Evolutionary conservation across 2,113 vertebrate species (phyloP).

Genomic region (Bubo bubo): DNA sequence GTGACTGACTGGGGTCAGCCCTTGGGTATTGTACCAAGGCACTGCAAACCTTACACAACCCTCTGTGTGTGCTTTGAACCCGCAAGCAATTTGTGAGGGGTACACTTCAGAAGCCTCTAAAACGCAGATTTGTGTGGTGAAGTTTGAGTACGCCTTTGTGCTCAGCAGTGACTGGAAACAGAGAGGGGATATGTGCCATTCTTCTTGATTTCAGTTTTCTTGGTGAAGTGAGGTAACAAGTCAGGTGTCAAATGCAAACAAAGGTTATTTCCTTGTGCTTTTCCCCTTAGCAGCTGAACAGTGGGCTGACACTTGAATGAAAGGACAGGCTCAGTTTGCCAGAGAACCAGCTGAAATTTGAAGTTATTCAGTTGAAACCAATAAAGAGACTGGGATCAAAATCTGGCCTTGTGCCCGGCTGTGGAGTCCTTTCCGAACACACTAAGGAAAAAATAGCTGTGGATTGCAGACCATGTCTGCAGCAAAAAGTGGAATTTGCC

Average conservation of each 20-base stretch:
- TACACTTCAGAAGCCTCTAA: background rate
- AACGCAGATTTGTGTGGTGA: background rate
- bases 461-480: background rate
- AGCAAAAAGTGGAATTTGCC: background rate
- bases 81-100: background rate
- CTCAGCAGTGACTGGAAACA: background rate
- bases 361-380: constrained; percentile 16
- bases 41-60: background rate
- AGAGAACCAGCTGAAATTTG: background rate
- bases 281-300: background rate
- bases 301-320: background rate
- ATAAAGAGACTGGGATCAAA: constrained; percentile 11
- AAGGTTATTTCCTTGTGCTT: background rate
- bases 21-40: background rate
- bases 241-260: background rate
- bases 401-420: background rate
- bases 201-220: background rate
- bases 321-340: background rate
- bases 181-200: background rate
- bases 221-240: background rate
- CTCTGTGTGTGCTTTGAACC: background rate
- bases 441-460: background rate
- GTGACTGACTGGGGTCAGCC: background rate
- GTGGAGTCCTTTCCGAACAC: background rate
- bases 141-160: background rate